phyloP scores from a whole-genome alignment of 2,888 invertebrate species.

The Dasypolia templi region DNA sequence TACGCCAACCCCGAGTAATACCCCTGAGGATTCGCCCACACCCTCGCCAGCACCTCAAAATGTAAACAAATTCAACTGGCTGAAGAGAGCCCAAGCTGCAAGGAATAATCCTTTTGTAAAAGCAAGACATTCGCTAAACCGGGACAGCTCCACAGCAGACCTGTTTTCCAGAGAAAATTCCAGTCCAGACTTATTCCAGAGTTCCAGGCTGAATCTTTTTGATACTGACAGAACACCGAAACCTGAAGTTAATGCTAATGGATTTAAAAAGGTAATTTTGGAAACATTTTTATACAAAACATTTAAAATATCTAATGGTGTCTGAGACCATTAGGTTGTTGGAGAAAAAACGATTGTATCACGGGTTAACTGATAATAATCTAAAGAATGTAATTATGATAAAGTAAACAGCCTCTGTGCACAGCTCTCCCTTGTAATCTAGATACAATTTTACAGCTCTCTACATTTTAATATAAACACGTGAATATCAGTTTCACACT shows the following conservation, averaged over 20 bases:
- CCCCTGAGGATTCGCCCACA: constrained; percentile 77
- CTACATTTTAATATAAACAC: not conserved
- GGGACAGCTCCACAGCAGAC: constrained; percentile 85
- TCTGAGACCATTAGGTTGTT: not conserved
- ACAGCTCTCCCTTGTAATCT: not conserved
- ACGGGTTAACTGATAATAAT: constrained; percentile 27
- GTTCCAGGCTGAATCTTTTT: constrained; percentile 85
- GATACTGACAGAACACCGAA: constrained; percentile 86
- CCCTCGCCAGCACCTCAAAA: constrained; percentile 77
- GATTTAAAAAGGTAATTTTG: constrained; percentile 79
- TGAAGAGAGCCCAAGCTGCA: constrained; percentile 79
- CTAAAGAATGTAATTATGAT: constrained; percentile 2
- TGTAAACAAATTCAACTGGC: constrained; percentile 83
- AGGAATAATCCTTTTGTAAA: constrained; percentile 86
- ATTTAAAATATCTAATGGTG: not conserved
- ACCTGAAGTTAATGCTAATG: constrained; percentile 76
- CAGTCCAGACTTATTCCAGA: constrained; percentile 86
- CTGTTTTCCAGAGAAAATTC: constrained; percentile 85
- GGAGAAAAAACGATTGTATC: not conserved
- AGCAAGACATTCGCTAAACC: constrained; percentile 81
- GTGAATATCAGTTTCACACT: constrained; percentile 14
- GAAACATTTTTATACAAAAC: constrained; percentile 1
- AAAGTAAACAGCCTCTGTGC: constrained; percentile 18
- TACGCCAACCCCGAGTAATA: constrained; percentile 70
- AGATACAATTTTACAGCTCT: not conserved